Evolutionary conservation across 2,113 vertebrate genomes (phyloP), one percentile per base, ranked within the genome.

Genomic region (Podarcis raffonei): DNA sequence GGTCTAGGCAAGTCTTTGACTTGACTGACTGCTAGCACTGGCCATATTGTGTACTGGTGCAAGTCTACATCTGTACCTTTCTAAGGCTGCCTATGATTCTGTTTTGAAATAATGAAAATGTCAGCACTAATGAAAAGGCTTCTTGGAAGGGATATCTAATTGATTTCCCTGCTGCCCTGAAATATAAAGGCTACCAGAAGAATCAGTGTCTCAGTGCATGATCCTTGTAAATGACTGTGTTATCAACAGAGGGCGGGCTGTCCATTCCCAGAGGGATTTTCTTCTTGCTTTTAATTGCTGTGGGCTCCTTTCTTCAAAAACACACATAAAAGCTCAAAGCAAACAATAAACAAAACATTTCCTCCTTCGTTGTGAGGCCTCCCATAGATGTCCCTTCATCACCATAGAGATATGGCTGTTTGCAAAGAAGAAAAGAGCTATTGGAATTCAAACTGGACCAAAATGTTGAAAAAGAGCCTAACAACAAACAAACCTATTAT

Each of bases 391-490:
- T 92, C 93, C 42, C 90, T 91, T 95, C 93, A 94, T 95, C 94
- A 94, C 93, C 91, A 94, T 92, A 95, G 94, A 94, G 92, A 94
- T 94, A 90, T 87, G 93, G 85, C 83, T 90, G 90, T 92, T 95
- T 94, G 90, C 94, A 93, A 94, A 94, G 81, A 89, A 92, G 88
- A 92, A 95, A 90, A 94, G 89, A 91, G 88, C 91, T 84, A 93
- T 92, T 95, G 91, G 93, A 94, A 89, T 95, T 95, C 95, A 92
- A 95, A 96, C 93, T 95, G 94, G 94, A 94, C 89, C 93, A 92
- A 93, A 93, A 93, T 89, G 75, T 83, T 65, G 23, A 48, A 69
- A 48, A 89, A 84, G 62, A 84, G 39, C 62, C 62, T 37, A 89
- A 83, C 87, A 88, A 88, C 81, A 84, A 96, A 93, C 91, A 91